Percentiles rank a stretch among this genome's conserved stretches.
Evolutionary conservation across 2,797 vertebrate genomes (phyloP).

Genomic region (Rhabdomys pumilio): DNA sequence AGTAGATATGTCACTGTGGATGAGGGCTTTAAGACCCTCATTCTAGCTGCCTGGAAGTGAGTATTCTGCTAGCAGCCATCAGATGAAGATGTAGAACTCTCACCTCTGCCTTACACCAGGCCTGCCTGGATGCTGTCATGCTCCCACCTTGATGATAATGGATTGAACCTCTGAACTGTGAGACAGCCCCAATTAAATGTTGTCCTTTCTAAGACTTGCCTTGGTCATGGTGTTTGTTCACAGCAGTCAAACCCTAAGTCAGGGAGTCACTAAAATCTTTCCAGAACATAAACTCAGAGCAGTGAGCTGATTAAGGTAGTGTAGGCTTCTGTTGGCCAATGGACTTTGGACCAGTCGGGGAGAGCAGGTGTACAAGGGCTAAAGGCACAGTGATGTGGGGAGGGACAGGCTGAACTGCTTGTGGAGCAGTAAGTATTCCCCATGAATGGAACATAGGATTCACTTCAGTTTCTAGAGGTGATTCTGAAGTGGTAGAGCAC

Average conservation of each 20-base stretch:
- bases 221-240: background rate
- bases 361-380: background rate
- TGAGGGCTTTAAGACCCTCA: background rate
- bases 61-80: background rate
- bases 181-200: background rate
- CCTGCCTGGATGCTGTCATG: background rate
- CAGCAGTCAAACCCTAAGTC: background rate
- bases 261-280: background rate
- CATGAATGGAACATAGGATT: background rate
- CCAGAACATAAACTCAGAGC: background rate
- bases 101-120: background rate
- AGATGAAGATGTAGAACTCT: background rate
- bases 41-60: background rate
- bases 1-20: background rate
- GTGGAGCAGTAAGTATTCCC: background rate
- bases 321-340: rapidly evolving
- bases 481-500: background rate
- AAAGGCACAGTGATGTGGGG: background rate
- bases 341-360: background rate
- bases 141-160: background rate
- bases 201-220: background rate
- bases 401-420: background rate
- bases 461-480: background rate
- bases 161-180: background rate
- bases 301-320: background rate